phyloP scores from a whole-genome alignment of 2,888 invertebrate genomes.

The Apomyelois bistriatella region DNA sequence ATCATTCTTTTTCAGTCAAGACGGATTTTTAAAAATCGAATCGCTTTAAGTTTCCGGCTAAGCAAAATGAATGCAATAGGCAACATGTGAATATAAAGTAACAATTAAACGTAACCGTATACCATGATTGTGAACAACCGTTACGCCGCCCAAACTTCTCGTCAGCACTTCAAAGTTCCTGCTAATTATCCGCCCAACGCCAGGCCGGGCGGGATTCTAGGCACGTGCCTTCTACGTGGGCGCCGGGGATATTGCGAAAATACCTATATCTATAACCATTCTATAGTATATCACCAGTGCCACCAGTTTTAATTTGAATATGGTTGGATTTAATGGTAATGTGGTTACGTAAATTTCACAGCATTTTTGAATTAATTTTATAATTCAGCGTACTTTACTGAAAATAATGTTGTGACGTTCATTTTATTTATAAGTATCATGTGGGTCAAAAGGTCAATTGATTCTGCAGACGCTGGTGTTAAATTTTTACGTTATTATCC shows the following conservation, averaged over 20 bases:
- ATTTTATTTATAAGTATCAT: no score
- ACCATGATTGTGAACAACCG: neutral
- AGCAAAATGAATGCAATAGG: no score
- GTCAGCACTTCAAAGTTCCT: constrained; percentile 28
- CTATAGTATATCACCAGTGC: neutral
- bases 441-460: no score
- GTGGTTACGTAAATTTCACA: neutral
- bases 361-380: neutral
- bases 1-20: no score
- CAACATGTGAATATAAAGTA: neutral
- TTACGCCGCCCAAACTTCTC: neutral
- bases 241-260: constrained; percentile 25
- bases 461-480: no score
- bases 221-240: constrained; percentile 23
- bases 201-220: constrained; percentile 21
- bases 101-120: neutral
- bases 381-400: neutral
- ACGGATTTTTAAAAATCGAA: no score
- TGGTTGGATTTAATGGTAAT: neutral
- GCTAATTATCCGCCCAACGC: constrained; percentile 39
- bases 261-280: constrained; percentile 2
- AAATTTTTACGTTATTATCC: no score
- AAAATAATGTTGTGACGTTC: no score
- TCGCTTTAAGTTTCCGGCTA: no score
- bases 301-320: neutral